Conservation (phyloP, 92 coral and sea anemone species). For the Scolanthus callimorphus region DNA sequence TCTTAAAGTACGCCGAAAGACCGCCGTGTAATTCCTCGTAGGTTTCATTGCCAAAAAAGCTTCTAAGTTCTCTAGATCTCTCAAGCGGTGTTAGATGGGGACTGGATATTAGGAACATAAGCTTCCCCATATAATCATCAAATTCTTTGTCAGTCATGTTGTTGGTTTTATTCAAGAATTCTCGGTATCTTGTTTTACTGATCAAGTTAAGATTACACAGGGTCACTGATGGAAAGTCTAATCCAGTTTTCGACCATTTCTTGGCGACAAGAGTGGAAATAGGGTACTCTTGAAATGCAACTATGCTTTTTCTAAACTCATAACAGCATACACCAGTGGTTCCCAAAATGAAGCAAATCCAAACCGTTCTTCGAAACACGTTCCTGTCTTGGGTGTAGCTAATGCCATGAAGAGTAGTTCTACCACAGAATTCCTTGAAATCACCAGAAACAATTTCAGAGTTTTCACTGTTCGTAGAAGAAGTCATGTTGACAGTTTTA, state of each 20-base stretch:
- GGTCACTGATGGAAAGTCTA: conserved; percentile 27
- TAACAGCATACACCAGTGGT: conserved; percentile 2
- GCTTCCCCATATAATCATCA: background rate
- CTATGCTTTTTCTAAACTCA: conserved; percentile 1
- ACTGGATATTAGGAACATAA: background rate
- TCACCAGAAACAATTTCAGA: no score
- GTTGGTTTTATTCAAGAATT: background rate
- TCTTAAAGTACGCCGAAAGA: no score
- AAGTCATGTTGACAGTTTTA: no score
- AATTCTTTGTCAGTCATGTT: background rate
- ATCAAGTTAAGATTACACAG: conserved; percentile 12
- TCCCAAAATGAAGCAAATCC: conserved; percentile 9
- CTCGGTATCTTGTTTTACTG: background rate
- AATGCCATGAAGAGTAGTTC: conserved; percentile 35
- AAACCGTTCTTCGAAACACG: conserved; percentile 7
- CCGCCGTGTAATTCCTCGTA: background rate
- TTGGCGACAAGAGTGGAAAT: conserved; percentile 9
- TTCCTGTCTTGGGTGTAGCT: conserved; percentile 6
- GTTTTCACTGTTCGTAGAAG: no score
- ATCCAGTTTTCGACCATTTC: no score
- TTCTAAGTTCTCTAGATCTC: background rate
- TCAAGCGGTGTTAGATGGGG: background rate
- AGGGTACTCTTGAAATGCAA: conserved; percentile 3
- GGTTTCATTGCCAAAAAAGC: background rate
- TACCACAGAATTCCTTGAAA: conserved; percentile 14